phyloP scores from a whole-genome alignment of 2,113 vertebrate species.

The Cololabis saira region DNA sequence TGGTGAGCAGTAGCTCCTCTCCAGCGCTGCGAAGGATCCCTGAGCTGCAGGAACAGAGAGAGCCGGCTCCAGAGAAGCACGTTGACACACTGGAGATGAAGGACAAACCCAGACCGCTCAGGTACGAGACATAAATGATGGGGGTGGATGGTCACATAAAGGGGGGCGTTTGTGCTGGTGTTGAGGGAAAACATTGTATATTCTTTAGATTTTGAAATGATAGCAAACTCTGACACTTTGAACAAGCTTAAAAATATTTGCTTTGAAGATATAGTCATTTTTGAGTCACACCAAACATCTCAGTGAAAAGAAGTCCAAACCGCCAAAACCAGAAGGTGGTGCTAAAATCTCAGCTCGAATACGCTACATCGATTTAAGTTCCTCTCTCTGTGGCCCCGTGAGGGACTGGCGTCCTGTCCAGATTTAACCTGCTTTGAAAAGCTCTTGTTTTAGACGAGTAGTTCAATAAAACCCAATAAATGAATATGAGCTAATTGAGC shows the following conservation, averaged over 20 bases:
- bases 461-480: too few species aligned
- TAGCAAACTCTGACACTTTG: too few species aligned
- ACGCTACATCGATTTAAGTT: too few species aligned
- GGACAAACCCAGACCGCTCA: slow-evolving; percentile 74
- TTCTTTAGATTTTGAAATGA: too few species aligned
- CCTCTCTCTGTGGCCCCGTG: too few species aligned
- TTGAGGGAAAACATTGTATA: too few species aligned
- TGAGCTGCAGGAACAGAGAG: slow-evolving; percentile 32
- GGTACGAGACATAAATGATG: slow-evolving; percentile 54
- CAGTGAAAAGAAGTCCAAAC: not conserved
- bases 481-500: too few species aligned
- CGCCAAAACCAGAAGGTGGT: not conserved
- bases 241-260: not conserved
- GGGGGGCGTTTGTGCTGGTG: too few species aligned
- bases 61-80: slow-evolving; percentile 33
- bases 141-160: not conserved
- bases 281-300: not conserved
- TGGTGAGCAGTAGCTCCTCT: slow-evolving; percentile 66
- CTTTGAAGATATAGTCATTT: not conserved
- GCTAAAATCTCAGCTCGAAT: not conserved
- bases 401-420: too few species aligned
- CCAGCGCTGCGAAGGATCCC: slow-evolving; percentile 53
- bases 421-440: too few species aligned
- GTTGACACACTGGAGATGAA: slow-evolving; percentile 47
- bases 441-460: too few species aligned